A percentile compares a stretch with the other conserved stretches of the same genome.
These are phyloP conservation scores for Drosophila simulans DNA, from an alignment of 1,140 invertebrate genomes.

Conservation along the genomic window DNA sequence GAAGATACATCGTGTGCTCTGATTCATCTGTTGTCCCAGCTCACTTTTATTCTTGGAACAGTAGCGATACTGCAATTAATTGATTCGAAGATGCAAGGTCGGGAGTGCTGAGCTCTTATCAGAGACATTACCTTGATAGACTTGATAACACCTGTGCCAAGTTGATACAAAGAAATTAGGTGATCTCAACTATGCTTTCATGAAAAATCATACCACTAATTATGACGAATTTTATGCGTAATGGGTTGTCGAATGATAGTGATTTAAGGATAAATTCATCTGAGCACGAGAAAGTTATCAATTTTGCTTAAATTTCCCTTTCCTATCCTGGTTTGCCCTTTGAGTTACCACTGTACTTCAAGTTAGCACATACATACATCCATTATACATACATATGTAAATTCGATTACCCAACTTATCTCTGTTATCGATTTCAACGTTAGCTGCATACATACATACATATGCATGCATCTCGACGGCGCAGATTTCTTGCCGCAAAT, in stretches of 20 bases:
- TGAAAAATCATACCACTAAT: too few relatives aligned
- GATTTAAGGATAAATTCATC: too few relatives aligned
- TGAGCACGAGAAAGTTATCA: too few relatives aligned
- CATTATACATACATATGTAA: not conserved
- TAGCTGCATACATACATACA: not conserved
- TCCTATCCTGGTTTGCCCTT: too few relatives aligned
- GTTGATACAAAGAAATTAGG: too few relatives aligned
- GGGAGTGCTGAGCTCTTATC: not conserved
- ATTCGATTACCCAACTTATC: slow-evolving; percentile 1
- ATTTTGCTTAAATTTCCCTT: too few relatives aligned
- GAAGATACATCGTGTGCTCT: slow-evolving; percentile 15
- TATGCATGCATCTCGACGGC: slow-evolving; percentile 1
- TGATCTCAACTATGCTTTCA: too few relatives aligned
- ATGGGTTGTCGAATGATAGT: too few relatives aligned
- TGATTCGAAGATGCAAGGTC: slow-evolving; percentile 18
- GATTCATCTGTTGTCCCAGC: slow-evolving; percentile 28
- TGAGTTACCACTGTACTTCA: too few relatives aligned
- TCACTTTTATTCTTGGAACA: slow-evolving; percentile 16
- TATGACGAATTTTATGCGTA: too few relatives aligned
- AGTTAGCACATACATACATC: too few relatives aligned
- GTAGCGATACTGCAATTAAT: slow-evolving; percentile 39
- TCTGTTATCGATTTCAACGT: slow-evolving; percentile 7
- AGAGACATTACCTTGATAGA: not conserved
- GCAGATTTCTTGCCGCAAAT: slow-evolving; percentile 28
- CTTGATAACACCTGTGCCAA: not conserved